Evolutionary conservation across 2,888 invertebrate genomes (phyloP), one percentile per base, ranked within the genome.

Genomic region (Alcis repandata): DNA sequence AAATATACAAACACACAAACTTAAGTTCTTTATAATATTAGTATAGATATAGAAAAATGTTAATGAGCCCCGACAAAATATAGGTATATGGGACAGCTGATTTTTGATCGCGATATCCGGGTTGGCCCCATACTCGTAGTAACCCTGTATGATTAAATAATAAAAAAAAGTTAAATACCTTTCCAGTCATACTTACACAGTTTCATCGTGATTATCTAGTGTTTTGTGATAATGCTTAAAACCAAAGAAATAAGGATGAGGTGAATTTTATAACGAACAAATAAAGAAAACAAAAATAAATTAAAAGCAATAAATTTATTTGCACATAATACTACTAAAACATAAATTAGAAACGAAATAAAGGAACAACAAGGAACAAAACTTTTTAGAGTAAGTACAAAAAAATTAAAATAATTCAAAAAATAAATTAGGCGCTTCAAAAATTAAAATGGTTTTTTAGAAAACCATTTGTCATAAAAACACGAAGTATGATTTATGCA

Each of bases 321-420:
- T 94, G 92, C 87, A 84, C 85, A 85, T 88, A 84, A 77, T 75
- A 76, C 78, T 80, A 87, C 77, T 76, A 84, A 54, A 90, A 90
- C 87, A 89, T 87, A 90, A 89, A 89, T 89, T 85, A 88, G 79
- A 89, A 91, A 92, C 90, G 84, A 92, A 94, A 94, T 92, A 93
- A 93, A 94, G n/a, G 22, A 92, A 92, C 94, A 94, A 92, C 92
- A 91, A 91, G 89, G 90, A 91, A 91, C 90, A 85, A 89, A 80
- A 81, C 80, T 53, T 72, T 79, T 74, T n/a, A n/a, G n/a, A n/a
- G n/a, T n/a, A n/a, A n/a, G n/a, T n/a, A n/a, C n/a, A n/a, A n/a
- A n/a, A n/a, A n/a, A n/a, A n/a, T n/a, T n/a, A n/a, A n/a, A 72
- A 68, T 69, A 81, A 78, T 80, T 80, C 78, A 80, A 78, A 82